Percentiles rank a stretch among this genome's conserved stretches.
These are phyloP conservation scores for Chaetorhynchus papuensis DNA, from an alignment of 2,113 vertebrate species.

Conservation along the genomic window DNA sequence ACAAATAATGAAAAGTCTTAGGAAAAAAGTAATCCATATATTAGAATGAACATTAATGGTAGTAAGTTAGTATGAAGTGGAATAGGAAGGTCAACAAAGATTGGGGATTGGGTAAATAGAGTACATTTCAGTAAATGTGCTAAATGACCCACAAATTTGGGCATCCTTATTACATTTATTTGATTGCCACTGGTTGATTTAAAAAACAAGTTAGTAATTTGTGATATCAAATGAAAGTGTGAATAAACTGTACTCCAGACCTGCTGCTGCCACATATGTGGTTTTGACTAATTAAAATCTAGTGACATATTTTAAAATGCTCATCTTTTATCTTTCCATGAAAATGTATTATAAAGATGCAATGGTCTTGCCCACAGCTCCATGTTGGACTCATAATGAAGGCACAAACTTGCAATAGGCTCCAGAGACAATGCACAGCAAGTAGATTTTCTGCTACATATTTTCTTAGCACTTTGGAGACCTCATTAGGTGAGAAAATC, in stretches of 20 bases:
- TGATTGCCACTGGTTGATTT: not conserved
- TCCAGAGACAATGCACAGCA: not conserved
- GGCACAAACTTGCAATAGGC: not conserved
- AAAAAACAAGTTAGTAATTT: not conserved
- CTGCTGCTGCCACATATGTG: not conserved
- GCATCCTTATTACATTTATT: not conserved
- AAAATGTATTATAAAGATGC: not conserved
- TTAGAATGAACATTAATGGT: not conserved
- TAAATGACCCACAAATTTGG: not conserved
- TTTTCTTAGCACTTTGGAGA: slow-evolving; percentile 19
- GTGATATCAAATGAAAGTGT: not conserved
- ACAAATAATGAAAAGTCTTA: not conserved
- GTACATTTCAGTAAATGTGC: not conserved
- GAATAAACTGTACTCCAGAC: not conserved
- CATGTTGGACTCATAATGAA: not conserved
- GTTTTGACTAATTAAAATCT: not conserved
- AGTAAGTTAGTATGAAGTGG: not conserved
- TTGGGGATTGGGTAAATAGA: not conserved
- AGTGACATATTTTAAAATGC: not conserved
- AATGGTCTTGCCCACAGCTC: not conserved
- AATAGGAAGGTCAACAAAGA: not conserved
- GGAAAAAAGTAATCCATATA: not conserved
- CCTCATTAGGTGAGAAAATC: slow-evolving; percentile 27
- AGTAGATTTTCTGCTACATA: not conserved
- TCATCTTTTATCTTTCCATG: not conserved